These are phyloP conservation scores for Brienomyrus longianalis DNA, from an alignment of 2,113 vertebrate species.

Conservation along the genomic window DNA sequence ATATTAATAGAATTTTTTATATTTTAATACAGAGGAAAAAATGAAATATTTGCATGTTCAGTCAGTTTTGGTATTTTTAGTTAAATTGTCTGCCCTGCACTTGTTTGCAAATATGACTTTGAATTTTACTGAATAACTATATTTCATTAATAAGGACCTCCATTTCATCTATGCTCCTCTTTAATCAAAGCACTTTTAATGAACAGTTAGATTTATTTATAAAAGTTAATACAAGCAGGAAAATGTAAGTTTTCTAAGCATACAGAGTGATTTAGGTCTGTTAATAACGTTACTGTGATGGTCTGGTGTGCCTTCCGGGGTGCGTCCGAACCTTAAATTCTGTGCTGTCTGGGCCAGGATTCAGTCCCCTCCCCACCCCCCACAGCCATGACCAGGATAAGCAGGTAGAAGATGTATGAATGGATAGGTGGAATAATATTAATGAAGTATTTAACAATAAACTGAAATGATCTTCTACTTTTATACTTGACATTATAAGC, in stretches of 20 bases:
- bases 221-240: not conserved
- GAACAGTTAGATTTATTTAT: not conserved
- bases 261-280: not conserved
- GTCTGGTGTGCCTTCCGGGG: not conserved
- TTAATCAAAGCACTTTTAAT: not conserved
- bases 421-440: not conserved
- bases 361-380: not conserved
- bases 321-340: not conserved
- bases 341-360: not conserved
- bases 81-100: not conserved
- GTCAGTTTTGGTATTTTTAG: not conserved
- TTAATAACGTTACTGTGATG: not conserved
- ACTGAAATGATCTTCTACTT: not conserved
- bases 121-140: not conserved
- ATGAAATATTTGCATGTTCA: not conserved
- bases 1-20: not conserved
- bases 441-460: not conserved
- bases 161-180: not conserved
- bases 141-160: not conserved
- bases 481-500: not conserved
- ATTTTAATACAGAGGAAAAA: not conserved
- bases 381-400: not conserved
- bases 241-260: not conserved
- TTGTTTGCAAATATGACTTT: not conserved
- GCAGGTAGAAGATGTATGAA: not conserved